phyloP scores from a whole-genome alignment of 2,888 invertebrate genomes.

The Myathropa florea region DNA sequence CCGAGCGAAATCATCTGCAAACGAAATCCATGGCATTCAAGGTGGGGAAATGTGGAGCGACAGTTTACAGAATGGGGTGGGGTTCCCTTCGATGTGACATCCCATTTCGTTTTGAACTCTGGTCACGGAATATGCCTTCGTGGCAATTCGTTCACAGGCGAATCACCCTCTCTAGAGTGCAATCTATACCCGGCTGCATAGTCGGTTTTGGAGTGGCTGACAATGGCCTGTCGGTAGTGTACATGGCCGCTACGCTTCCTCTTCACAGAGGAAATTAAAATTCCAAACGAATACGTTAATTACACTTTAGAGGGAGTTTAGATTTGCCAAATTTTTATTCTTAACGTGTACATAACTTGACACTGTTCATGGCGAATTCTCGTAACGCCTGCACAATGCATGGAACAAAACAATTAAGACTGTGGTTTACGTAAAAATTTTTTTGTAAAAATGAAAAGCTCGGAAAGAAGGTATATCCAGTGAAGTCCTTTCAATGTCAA shows the following conservation, averaged over 20 bases:
- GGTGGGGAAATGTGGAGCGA: conserved; percentile 48
- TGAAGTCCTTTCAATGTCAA: too few relatives aligned
- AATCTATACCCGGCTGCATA: conserved; percentile 32
- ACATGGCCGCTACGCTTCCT: not conserved
- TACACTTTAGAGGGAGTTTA: conserved; percentile 24
- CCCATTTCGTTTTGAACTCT: conserved; percentile 50
- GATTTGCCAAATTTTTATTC: not conserved
- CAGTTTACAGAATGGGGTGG: conserved; percentile 7
- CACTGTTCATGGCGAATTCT: not conserved
- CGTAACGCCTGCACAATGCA: not conserved
- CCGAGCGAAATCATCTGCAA: conserved; percentile 49
- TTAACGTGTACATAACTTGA: not conserved
- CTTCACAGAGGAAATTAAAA: conserved; percentile 44
- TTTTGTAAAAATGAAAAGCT: too few relatives aligned
- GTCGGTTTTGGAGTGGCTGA: conserved; percentile 44
- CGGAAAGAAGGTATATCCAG: too few relatives aligned
- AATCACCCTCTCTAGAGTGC: conserved; percentile 27
- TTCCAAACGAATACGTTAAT: conserved; percentile 43
- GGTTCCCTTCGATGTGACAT: not conserved
- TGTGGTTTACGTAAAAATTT: too few relatives aligned
- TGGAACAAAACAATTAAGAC: not conserved
- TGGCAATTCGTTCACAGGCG: conserved; percentile 51
- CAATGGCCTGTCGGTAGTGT: conserved; percentile 43
- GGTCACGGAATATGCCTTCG: conserved; percentile 61
- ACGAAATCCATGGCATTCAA: conserved; percentile 25